Conservation (phyloP, 2,113 vertebrate species). For the Fulica atra region DNA sequence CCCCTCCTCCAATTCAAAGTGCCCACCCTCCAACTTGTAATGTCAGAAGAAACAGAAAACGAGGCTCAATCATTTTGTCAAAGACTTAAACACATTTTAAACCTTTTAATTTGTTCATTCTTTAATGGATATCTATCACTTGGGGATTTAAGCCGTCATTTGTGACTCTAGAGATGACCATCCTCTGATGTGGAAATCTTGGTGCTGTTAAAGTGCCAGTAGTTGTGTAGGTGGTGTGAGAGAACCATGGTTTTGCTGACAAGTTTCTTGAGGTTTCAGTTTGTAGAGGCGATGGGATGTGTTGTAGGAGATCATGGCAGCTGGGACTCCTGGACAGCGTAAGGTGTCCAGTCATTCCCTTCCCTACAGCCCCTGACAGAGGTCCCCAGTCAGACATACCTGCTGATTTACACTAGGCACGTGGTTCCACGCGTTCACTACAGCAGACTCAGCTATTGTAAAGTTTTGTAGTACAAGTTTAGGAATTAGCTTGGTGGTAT, state of each 20-base stretch:
- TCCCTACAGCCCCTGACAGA: background rate
- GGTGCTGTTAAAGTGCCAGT: background rate
- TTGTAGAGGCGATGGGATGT: background rate
- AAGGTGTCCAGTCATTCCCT: background rate
- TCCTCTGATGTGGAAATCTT: background rate
- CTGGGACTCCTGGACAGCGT: background rate
- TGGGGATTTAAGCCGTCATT: background rate
- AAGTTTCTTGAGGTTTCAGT: background rate
- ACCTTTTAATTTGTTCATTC: background rate
- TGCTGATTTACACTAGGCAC: background rate
- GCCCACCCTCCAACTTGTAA: background rate
- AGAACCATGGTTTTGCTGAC: background rate
- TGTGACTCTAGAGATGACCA: background rate
- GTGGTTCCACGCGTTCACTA: background rate
- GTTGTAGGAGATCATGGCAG: background rate
- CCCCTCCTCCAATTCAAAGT: background rate
- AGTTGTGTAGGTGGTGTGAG: background rate
- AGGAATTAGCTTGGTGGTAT: background rate
- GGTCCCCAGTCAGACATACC: background rate
- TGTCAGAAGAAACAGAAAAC: background rate
- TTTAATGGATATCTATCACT: background rate
- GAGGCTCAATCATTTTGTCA: background rate
- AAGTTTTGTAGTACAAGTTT: background rate
- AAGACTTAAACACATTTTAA: background rate
- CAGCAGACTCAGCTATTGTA: background rate